Evolutionary conservation across 2,888 invertebrate species (phyloP).

Genomic region (Oscheius myriophilus): DNA sequence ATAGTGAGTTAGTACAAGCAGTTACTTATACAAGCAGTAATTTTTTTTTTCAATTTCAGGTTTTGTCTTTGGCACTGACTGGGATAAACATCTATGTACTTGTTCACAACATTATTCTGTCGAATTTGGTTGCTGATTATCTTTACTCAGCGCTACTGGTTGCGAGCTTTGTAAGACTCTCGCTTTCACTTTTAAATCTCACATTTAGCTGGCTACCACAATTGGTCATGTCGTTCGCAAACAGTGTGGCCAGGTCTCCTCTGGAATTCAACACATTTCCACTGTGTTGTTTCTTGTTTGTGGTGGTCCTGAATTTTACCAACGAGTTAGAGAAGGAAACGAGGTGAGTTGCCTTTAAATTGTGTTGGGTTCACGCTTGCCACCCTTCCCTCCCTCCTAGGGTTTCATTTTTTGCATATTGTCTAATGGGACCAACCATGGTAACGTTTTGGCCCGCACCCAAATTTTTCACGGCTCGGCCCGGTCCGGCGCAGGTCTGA

Average conservation of each 20-base stretch:
- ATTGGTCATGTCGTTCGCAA: constrained; percentile 81
- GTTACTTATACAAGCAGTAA: too few relatives aligned
- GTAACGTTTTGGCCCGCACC: too few relatives aligned
- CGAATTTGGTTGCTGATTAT: constrained; percentile 47
- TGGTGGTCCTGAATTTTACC: constrained; percentile 74
- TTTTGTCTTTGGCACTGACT: constrained; percentile 27
- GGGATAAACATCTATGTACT: constrained; percentile 37
- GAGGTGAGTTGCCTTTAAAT: constrained; percentile 3
- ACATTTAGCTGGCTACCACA: constrained; percentile 49
- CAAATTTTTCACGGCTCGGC: too few relatives aligned
- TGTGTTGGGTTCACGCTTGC: too few relatives aligned
- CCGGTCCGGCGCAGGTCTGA: too few relatives aligned
- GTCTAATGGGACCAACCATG: too few relatives aligned
- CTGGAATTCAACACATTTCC: constrained; percentile 88
- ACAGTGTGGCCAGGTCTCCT: constrained; percentile 86
- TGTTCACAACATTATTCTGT: constrained; percentile 37
- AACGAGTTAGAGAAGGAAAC: constrained; percentile 48
- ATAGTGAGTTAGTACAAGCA: too few relatives aligned
- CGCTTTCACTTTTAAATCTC: not conserved
- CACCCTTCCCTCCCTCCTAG: too few relatives aligned
- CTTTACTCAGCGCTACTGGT: constrained; percentile 59
- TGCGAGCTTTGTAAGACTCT: constrained; percentile 52
- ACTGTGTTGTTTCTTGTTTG: constrained; percentile 83
- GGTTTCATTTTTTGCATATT: too few relatives aligned
- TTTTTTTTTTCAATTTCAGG: constrained; percentile 20